Base-by-base conservation (phyloP, 2,888 invertebrate species). In the Prenolepis imparis region DNA sequence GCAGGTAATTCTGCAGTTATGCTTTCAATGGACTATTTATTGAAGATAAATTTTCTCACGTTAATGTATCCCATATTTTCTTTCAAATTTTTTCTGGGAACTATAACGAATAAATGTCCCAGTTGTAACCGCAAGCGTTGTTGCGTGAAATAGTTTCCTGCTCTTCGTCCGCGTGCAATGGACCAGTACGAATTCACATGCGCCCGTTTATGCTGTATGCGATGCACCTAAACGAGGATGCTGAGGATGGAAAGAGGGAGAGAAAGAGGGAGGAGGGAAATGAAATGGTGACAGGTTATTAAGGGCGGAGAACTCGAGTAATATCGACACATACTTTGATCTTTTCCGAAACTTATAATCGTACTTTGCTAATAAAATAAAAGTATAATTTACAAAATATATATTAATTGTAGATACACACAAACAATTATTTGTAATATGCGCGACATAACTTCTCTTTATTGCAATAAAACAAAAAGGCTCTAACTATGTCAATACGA, bases 131-230 rank as follows among this genome's bases (percentile, higher is more conserved):
- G 59, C 68, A 44, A 67, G 36, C 74, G 80, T 82, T 32, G 72
- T 55, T 82, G 64, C 88, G 88, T 90, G 89, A 90, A 91, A 90
- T 90, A 82, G 84, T 67, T 90, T 91, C 90, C 89, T 75, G 86
- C 39, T 57, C 44, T 67, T 28, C 52, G 24, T 48, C 32, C 44
- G 36, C 32, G 61, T 21, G 48, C 55, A 66, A 70, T 85, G 86
- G 83, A 61, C 70, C 83, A 67, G 52, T 11, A 36, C 67, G 55
- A 36, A 52, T 52, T 44, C 36, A 52, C 55, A 80, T 41, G 63
- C 68, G 68, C 67, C 67, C 64, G 77, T 52, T 64, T n/a, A n/a
- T n/a, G 32, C 85, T 86, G 88, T 87, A 74, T 87, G 88, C 82
- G 74, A 86, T 89, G 86, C 90, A 90, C 90, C 89, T 92, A 88